A percentile compares a stretch with the other conserved stretches of the same genome.
Evolutionary conservation across 2,888 invertebrate species (phyloP).

Genomic region (Fragum sueziense): DNA sequence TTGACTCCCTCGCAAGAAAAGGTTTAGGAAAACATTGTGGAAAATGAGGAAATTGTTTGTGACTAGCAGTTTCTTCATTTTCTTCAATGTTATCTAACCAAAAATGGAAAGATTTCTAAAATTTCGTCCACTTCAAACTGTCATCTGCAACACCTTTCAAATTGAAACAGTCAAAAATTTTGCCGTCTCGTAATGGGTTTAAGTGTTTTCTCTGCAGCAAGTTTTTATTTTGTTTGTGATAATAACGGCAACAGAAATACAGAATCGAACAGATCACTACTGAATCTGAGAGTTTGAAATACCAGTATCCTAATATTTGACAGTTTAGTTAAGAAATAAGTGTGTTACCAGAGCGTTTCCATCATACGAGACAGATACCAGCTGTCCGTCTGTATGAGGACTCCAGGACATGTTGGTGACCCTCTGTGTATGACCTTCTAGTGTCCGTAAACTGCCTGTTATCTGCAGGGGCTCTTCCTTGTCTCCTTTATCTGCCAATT

Average conservation of each 20-base stretch:
- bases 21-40: background rate
- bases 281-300: no score
- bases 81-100: background rate
- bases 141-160: no score
- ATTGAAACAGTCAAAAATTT: no score
- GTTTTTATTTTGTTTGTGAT: no score
- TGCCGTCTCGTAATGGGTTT: no score
- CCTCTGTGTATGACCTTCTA: slow-evolving; percentile 84
- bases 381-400: slow-evolving; percentile 86
- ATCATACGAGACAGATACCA: slow-evolving; percentile 89
- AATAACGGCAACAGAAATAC: background rate
- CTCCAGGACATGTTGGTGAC: slow-evolving; percentile 88
- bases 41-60: background rate
- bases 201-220: no score
- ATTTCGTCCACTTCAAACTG: no score
- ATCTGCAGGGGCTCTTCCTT: slow-evolving; percentile 36
- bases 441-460: slow-evolving; percentile 67
- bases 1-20: no score
- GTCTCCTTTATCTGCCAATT: slow-evolving; percentile 11
- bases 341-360: slow-evolving; percentile 86
- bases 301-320: no score
- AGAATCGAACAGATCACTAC: no score
- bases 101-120: no score
- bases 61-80: background rate
- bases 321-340: background rate